Evolutionary conservation across 1,140 invertebrate genomes (phyloP).

Genomic region (Asbolus verrucosus): DNA sequence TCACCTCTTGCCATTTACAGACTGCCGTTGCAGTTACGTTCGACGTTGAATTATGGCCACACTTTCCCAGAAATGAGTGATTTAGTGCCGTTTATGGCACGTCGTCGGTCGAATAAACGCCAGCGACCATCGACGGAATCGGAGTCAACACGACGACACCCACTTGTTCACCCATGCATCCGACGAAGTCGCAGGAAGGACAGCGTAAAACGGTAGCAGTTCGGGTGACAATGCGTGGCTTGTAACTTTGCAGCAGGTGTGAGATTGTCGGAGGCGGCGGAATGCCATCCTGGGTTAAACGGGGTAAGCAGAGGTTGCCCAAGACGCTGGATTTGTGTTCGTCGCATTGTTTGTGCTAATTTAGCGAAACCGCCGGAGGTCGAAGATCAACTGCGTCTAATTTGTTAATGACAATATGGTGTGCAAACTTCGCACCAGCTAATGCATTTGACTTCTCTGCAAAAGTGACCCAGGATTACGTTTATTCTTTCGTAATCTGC

Average conservation of each 20-base stretch:
- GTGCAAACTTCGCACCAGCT: conserved; percentile 4
- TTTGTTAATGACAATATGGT: neutral
- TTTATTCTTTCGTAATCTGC: too few relatives aligned
- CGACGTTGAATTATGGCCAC: conserved; percentile 57
- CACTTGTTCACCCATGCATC: conserved; percentile 35
- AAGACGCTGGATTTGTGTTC: conserved; percentile 6
- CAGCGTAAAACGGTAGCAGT: conserved; percentile 46
- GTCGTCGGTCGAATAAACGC: conserved; percentile 26
- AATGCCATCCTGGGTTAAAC: conserved; percentile 33
- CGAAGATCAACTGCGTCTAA: neutral
- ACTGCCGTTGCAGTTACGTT: conserved; percentile 56
- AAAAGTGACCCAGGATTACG: too few relatives aligned
- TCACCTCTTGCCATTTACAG: conserved; percentile 61
- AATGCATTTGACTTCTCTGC: too few relatives aligned
- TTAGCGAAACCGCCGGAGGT: conserved; percentile 14
- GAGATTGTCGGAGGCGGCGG: conserved; percentile 47
- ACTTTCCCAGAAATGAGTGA: conserved; percentile 57
- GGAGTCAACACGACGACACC: conserved; percentile 29
- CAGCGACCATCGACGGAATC: conserved; percentile 23
- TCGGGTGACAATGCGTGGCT: conserved; percentile 47
- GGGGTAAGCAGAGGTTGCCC: conserved; percentile 23
- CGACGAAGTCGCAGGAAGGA: conserved; percentile 31
- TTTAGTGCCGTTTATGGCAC: conserved; percentile 47
- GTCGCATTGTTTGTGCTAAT: conserved; percentile 24
- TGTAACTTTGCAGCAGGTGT: conserved; percentile 50